phyloP scores from a whole-genome alignment of 1,140 invertebrate species.

The Drosophila novamexicana region DNA sequence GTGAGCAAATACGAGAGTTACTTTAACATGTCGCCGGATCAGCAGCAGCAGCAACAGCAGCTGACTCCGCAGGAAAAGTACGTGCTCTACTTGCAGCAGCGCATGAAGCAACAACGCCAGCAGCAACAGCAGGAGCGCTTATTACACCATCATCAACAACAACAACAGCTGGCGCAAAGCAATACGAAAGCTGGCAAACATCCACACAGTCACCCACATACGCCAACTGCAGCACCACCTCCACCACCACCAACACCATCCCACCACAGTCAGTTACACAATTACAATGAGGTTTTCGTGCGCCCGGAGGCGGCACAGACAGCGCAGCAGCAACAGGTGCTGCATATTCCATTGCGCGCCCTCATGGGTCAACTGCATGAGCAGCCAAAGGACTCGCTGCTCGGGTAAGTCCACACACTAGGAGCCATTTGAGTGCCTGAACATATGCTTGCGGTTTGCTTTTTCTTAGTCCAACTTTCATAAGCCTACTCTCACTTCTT shows the following conservation, averaged over 20 bases:
- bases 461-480: not conserved
- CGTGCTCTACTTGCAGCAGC: constrained; percentile 81
- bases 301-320: constrained; percentile 37
- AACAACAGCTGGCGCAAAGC: constrained; percentile 61
- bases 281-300: constrained; percentile 53
- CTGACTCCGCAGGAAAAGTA: constrained; percentile 83
- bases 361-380: constrained; percentile 61
- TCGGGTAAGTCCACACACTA: constrained; percentile 26
- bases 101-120: constrained; percentile 74
- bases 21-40: constrained; percentile 67
- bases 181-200: constrained; percentile 65
- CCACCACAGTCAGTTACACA: constrained; percentile 50
- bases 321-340: constrained; percentile 62
- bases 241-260: constrained; percentile 41
- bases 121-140: constrained; percentile 52
- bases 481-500: not conserved
- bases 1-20: constrained; percentile 70
- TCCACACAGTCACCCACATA: constrained; percentile 39
- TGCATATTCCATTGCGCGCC: constrained; percentile 69
- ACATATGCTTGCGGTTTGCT: constrained; percentile 1
- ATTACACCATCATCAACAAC: constrained; percentile 48
- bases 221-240: constrained; percentile 38
- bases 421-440: not conserved
- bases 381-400: constrained; percentile 46
- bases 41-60: constrained; percentile 43